Base-by-base conservation (phyloP, 1,140 invertebrate genomes). In the Orchesella cincta region DNA sequence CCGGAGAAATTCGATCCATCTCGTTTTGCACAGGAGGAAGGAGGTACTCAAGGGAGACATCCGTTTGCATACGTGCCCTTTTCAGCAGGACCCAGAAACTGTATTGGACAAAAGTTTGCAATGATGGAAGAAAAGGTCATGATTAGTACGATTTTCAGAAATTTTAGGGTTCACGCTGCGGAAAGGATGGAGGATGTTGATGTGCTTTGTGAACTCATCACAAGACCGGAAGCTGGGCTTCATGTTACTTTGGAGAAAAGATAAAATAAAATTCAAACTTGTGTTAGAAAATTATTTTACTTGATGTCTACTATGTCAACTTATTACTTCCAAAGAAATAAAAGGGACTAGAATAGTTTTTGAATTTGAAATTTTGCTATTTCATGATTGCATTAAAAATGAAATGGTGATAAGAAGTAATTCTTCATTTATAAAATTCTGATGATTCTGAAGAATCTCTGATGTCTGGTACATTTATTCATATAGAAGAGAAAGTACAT, bases 181-280 rank as follows among this genome's bases (percentile, higher is more conserved):
- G 84, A 92, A 8, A 89, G 89, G 75, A 90, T 93, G 78, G 85
- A 89, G 31, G 90, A 94, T 76, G 93, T 92, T 84, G 86, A 89
- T 77, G 87, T 94, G 0, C 90, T 93, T 84, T 93, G 88, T 76
- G 93, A 94, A 83, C 93, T 94, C 75, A 94, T 94, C 78, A 87
- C 94, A 52, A 93, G 94, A 86, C 90, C 93, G 26, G 64, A 79
- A 62, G 52, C 79, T 77, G 81, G 81, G 28, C 46, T 83, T 64
- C n/a, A 70, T 20, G 39, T 82, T 3, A 36, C 23, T 2, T 16
- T 73, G 28, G 39, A 46, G 36, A 51, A 73, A 28, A 14, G 71
- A 3, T 73, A 73, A n/a, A n/a, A n/a, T n/a, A n/a, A n/a, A n/a
- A n/a, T n/a, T n/a, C n/a, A n/a, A n/a, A n/a, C n/a, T n/a, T n/a